Evolutionary conservation across 2,888 invertebrate genomes (phyloP).

Genomic region (Xestia ashworthii): DNA sequence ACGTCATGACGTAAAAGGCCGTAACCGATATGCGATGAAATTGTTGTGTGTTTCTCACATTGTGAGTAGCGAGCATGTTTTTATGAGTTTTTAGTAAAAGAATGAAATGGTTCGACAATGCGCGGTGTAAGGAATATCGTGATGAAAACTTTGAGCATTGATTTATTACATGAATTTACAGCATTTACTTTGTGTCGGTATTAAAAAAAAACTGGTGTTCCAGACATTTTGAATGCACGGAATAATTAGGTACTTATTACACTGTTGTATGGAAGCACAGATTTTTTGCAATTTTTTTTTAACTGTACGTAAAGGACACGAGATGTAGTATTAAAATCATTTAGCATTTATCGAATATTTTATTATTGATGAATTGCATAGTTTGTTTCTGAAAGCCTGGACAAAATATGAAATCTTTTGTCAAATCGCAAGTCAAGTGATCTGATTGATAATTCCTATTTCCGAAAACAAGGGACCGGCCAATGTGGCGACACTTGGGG

Average conservation of each 20-base stretch:
- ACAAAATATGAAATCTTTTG: neutral
- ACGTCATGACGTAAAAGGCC: conserved; percentile 38
- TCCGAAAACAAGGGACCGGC: too few relatives aligned
- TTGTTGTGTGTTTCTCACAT: conserved; percentile 20
- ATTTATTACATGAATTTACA: neutral
- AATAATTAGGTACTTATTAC: neutral
- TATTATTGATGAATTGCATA: neutral
- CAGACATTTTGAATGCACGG: neutral
- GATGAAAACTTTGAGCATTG: neutral
- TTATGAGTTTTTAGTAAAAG: conserved; percentile 22
- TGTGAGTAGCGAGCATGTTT: conserved; percentile 14
- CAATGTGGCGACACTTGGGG: too few relatives aligned
- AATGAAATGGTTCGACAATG: neutral
- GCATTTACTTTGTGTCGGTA: neutral
- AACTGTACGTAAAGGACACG: too few relatives aligned
- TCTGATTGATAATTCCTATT: too few relatives aligned
- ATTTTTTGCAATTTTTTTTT: neutral
- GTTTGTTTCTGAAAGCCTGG: neutral
- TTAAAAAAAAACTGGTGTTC: neutral
- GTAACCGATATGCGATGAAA: conserved; percentile 40
- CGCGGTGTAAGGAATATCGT: neutral
- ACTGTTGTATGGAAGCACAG: neutral
- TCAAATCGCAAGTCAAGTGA: neutral
- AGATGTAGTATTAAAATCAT: too few relatives aligned
- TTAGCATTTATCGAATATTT: too few relatives aligned